These are phyloP conservation scores for Anabacerthia variegaticeps DNA, from an alignment of 2,797 vertebrate species.

Conservation along the genomic window DNA sequence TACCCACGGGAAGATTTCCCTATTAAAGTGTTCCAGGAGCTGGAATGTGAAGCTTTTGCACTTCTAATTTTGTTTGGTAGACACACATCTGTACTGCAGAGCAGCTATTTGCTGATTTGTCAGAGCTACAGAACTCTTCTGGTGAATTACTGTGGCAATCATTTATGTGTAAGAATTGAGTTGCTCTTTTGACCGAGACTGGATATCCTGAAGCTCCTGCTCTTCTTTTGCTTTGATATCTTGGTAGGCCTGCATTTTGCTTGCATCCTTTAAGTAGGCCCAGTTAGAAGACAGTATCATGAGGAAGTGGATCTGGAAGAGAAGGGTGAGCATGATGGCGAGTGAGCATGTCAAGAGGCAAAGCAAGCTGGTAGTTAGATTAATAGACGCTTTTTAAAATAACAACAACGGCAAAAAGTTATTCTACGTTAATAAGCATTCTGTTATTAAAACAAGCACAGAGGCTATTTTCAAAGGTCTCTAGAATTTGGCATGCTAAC, in stretches of 20 bases:
- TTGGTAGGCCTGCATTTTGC: constrained; percentile 99
- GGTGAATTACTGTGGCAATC: constrained; percentile 80
- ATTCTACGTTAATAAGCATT: constrained; percentile 70
- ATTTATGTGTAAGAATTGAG: constrained; percentile 98
- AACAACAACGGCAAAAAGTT: constrained; percentile 60
- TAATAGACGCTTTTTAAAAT: constrained; percentile 73
- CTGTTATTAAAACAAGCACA: constrained; percentile 64
- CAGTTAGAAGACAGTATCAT: constrained; percentile 99
- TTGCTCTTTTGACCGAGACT: constrained; percentile 98
- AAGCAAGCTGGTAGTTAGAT: constrained; percentile 91
- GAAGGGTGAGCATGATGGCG: constrained; percentile 97
- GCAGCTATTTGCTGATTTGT: constrained; percentile 83
- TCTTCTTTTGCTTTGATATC: constrained; percentile 99
- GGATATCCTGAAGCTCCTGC: constrained; percentile 98
- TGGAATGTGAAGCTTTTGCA: constrained; percentile 84
- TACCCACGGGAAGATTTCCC: constrained; percentile 70
- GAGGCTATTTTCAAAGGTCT: constrained; percentile 49
- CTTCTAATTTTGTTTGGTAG: constrained; percentile 87
- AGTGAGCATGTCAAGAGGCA: constrained; percentile 95
- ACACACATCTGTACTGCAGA: constrained; percentile 85
- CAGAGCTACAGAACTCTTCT: constrained; percentile 82
- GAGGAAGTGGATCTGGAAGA: constrained; percentile 99
- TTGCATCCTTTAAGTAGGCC: constrained; percentile 99
- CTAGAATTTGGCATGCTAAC: constrained; percentile 71
- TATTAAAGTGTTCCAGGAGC: constrained; percentile 80